These are phyloP conservation scores for Aythya fuligula DNA, from an alignment of 2,797 vertebrate species.

Conservation along the genomic window DNA sequence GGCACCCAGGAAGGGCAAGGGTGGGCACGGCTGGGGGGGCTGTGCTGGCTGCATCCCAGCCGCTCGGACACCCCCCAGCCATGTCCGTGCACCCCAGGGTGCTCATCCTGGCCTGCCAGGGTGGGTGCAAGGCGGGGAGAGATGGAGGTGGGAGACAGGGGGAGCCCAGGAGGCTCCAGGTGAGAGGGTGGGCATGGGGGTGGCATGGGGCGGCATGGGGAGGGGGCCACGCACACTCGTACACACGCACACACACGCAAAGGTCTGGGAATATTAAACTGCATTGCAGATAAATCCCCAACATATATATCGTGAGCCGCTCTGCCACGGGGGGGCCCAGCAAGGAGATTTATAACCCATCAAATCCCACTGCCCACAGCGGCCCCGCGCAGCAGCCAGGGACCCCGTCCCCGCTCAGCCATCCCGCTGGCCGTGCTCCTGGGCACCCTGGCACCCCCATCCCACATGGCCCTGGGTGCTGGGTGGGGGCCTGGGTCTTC, in stretches of 20 bases:
- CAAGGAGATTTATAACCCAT: constrained; percentile 66
- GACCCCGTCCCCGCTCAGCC: accelerated
- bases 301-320: constrained; percentile 67
- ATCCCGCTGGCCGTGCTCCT: accelerated
- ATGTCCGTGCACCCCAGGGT: background rate
- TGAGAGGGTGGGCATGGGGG: background rate
- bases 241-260: background rate
- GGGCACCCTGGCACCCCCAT: background rate
- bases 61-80: accelerated
- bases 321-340: constrained; percentile 63
- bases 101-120: background rate
- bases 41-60: background rate
- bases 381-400: background rate
- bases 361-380: background rate
- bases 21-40: background rate
- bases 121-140: background rate
- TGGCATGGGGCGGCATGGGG: background rate
- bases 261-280: constrained; percentile 72
- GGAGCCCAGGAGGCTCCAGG: background rate
- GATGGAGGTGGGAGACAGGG: background rate
- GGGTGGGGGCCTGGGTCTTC: background rate
- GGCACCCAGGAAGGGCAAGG: background rate
- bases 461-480: background rate
- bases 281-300: constrained; percentile 79
- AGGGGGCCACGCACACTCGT: background rate